Evolutionary conservation across 2,888 invertebrate species (phyloP).

Genomic region (Rhagium mordax): DNA sequence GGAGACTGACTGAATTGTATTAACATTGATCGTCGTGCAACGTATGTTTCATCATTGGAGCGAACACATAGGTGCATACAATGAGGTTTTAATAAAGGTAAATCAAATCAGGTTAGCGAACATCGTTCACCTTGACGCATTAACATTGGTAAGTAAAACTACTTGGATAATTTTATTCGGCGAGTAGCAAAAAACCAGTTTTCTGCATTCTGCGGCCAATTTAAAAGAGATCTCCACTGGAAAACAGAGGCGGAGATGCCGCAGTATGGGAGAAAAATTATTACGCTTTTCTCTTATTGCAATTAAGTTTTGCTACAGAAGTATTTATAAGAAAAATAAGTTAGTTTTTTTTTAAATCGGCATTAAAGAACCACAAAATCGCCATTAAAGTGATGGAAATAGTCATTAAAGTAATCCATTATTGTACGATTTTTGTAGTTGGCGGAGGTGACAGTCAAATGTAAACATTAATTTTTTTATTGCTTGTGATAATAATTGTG

Average conservation of each 20-base stretch:
- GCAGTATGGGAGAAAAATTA: neutral
- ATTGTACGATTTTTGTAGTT: too few species aligned
- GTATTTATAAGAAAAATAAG: too few species aligned
- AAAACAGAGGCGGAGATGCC: neutral
- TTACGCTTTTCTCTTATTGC: neutral
- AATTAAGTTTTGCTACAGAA: too few species aligned
- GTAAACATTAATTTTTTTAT: too few species aligned
- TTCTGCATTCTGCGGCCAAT: slow-evolving; percentile 41
- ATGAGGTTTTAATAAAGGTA: slow-evolving; percentile 17
- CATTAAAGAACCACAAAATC: too few species aligned
- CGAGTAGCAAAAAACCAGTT: slow-evolving; percentile 40
- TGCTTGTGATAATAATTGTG: too few species aligned
- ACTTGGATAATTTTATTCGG: slow-evolving; percentile 35
- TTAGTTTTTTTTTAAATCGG: too few species aligned
- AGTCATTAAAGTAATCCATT: too few species aligned
- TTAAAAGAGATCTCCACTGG: slow-evolving; percentile 28
- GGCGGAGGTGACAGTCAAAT: too few species aligned
- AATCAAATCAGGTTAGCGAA: slow-evolving; percentile 1
- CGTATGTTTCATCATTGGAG: neutral
- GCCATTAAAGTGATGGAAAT: too few species aligned
- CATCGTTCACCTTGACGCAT: slow-evolving; percentile 21
- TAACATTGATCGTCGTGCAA: neutral
- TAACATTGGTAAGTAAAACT: slow-evolving; percentile 16
- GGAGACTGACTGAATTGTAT: neutral
- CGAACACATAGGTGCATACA: slow-evolving; percentile 12